Conservation (phyloP, 2,888 invertebrate species). For the Drosophila paranaensis region DNA sequence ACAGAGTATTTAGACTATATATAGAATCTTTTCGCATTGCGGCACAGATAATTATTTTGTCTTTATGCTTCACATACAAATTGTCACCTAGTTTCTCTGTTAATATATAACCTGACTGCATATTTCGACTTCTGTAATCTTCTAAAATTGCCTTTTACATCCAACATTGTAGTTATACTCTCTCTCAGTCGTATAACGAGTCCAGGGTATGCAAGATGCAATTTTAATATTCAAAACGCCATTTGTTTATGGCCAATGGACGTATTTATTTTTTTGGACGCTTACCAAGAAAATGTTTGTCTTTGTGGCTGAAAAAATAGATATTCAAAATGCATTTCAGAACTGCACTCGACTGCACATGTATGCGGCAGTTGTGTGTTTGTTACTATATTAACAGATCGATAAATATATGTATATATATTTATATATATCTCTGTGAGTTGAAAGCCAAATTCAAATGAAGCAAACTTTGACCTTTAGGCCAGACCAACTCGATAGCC, state of each 20-base stretch:
- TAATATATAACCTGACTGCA: background rate
- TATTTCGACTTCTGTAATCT: background rate
- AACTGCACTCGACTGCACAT: conserved; percentile 10
- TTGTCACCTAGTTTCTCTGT: background rate
- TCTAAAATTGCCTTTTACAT: background rate
- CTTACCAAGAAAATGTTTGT: conserved; percentile 55
- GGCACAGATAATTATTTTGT: background rate
- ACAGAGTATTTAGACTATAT: background rate
- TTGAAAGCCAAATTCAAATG: conserved; percentile 3
- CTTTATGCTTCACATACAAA: background rate
- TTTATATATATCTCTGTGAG: background rate
- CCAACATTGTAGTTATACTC: background rate
- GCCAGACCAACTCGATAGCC: conserved; percentile 43
- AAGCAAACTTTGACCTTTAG: conserved; percentile 27
- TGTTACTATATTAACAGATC: conserved; percentile 27
- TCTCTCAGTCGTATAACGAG: background rate
- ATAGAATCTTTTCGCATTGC: background rate
- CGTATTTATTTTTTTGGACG: conserved; percentile 65
- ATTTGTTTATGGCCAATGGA: conserved; percentile 52
- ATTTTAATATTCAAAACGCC: conserved; percentile 42
- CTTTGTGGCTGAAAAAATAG: conserved; percentile 14
- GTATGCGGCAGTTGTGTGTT: conserved; percentile 1
- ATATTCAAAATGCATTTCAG: conserved; percentile 19
- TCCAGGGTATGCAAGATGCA: conserved; percentile 11
- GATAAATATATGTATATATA: conserved; percentile 7